phyloP scores from a whole-genome alignment of 1,140 invertebrate species.

The Pogonomyrmex barbatus region DNA sequence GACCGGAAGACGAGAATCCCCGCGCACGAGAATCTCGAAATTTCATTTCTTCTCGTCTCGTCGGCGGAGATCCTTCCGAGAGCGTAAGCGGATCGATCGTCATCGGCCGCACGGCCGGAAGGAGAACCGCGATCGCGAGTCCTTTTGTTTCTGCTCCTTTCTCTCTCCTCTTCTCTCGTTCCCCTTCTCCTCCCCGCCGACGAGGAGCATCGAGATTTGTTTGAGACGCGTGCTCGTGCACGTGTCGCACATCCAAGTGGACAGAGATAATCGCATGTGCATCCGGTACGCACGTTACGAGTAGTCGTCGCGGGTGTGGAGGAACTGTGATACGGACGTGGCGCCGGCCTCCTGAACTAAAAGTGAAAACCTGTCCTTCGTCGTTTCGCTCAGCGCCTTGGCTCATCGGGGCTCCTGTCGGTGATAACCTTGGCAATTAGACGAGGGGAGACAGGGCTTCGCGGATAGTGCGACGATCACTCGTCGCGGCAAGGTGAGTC shows the following conservation, averaged over 20 bases:
- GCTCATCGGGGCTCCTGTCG: neutral
- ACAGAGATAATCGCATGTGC: constrained; percentile 12
- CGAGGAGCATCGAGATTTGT: neutral
- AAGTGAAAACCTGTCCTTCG: constrained; percentile 72
- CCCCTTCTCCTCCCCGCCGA: neutral
- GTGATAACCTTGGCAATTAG: constrained; percentile 39
- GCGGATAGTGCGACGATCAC: constrained; percentile 35
- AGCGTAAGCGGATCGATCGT: constrained; percentile 33
- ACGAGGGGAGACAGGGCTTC: neutral
- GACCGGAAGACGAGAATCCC: constrained; percentile 7
- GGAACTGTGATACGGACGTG: constrained; percentile 52
- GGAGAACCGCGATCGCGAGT: neutral
- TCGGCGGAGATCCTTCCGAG: neutral
- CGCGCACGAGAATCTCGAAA: neutral
- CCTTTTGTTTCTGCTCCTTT: neutral
- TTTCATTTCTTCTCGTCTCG: constrained; percentile 19
- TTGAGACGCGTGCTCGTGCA: neutral
- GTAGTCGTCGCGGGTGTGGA: constrained; percentile 8
- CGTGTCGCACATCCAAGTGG: constrained; percentile 7
- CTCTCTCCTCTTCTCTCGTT: neutral
- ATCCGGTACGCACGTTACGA: neutral
- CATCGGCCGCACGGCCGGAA: neutral
- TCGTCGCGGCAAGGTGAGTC: constrained; percentile 66
- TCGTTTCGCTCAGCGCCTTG: neutral
- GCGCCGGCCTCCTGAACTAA: constrained; percentile 28